These are phyloP conservation scores for Axis porcinus DNA, from an alignment of 2,113 vertebrate genomes.

Conservation along the genomic window DNA sequence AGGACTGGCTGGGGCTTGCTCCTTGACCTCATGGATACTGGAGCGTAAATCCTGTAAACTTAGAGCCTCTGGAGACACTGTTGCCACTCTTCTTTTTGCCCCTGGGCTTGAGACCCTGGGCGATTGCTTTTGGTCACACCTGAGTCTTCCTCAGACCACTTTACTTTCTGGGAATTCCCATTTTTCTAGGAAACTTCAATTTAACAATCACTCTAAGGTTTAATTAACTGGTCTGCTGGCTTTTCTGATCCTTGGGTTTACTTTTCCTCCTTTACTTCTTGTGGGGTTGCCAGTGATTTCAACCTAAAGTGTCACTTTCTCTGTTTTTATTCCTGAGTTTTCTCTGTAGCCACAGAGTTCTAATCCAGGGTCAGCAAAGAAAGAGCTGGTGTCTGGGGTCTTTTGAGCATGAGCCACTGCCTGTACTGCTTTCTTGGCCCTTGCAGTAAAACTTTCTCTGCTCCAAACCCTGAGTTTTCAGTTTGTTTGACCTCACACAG, in stretches of 20 bases:
- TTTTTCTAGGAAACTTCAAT: not conserved
- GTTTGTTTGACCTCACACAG: not conserved
- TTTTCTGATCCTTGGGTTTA: not conserved
- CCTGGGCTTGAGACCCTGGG: not conserved
- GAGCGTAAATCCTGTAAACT: not conserved
- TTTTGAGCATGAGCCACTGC: not conserved
- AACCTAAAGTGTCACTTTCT: not conserved
- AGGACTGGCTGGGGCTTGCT: not conserved
- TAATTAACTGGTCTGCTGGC: not conserved
- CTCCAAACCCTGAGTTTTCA: not conserved
- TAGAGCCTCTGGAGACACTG: not conserved
- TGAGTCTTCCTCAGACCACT: not conserved
- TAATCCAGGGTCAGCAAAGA: not conserved
- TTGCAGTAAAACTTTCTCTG: not conserved
- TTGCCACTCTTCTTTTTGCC: not conserved
- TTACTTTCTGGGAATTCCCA: not conserved
- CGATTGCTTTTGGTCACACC: rapidly evolving
- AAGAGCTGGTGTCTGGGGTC: not conserved
- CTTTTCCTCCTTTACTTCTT: not conserved
- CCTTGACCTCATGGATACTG: not conserved
- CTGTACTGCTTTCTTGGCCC: not conserved
- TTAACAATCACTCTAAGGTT: not conserved
- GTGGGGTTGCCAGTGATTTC: not conserved
- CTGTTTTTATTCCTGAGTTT: not conserved
- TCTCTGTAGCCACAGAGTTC: not conserved